Evolutionary conservation across 2,113 vertebrate genomes (phyloP).

Genomic region (Urocolius indicus): DNA sequence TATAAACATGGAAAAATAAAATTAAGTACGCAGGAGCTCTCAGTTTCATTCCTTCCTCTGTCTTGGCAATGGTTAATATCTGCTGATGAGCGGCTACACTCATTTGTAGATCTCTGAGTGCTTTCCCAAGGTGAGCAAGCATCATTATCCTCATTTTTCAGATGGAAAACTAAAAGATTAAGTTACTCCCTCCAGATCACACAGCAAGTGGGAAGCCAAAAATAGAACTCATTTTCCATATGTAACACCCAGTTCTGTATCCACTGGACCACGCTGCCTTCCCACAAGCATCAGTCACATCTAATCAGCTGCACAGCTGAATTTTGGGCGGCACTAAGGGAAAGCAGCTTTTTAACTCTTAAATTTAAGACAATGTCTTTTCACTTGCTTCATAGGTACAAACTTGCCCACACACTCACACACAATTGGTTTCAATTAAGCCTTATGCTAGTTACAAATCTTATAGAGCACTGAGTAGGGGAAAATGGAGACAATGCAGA

Average conservation of each 20-base stretch:
- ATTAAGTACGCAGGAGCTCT: neutral
- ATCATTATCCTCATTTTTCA: conserved; percentile 60
- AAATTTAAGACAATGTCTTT: neutral
- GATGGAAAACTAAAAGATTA: conserved; percentile 47
- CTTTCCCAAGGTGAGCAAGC: conserved; percentile 49
- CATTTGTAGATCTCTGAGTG: neutral
- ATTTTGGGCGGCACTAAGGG: neutral
- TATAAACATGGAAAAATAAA: neutral
- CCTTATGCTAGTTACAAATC: neutral
- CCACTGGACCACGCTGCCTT: neutral
- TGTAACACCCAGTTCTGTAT: conserved; percentile 39
- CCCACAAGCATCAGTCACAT: conserved; percentile 30
- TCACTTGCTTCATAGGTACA: neutral
- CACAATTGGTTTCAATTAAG: neutral
- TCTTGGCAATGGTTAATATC: neutral
- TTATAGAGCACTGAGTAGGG: neutral
- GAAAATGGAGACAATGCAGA: neutral
- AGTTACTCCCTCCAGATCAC: conserved; percentile 40
- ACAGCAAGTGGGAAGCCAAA: conserved; percentile 21
- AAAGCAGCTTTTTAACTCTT: neutral
- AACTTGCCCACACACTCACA: neutral
- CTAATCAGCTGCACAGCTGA: neutral
- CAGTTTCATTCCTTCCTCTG: neutral
- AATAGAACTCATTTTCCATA: conserved; percentile 49
- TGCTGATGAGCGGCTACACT: neutral